phyloP scores from a whole-genome alignment of 1,140 invertebrate species.

The Pteromalus puparum region DNA sequence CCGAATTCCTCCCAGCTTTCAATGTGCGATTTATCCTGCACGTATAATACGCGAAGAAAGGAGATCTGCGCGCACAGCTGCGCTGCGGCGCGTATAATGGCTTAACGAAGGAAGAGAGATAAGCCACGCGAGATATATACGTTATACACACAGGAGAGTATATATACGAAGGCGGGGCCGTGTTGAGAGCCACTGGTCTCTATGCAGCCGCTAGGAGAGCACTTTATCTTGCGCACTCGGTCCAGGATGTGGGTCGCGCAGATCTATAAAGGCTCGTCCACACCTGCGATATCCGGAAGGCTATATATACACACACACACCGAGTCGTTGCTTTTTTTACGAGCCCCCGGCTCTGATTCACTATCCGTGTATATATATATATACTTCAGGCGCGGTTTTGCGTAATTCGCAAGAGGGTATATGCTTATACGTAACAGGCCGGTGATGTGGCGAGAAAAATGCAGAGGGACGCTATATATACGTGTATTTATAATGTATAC shows the following conservation, averaged over 20 bases:
- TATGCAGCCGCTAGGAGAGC: constrained; percentile 61
- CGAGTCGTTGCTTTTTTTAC: neutral
- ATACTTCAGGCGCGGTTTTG: constrained; percentile 34
- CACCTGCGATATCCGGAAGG: constrained; percentile 53
- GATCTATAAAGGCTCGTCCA: constrained; percentile 59
- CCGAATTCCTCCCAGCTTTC: neutral
- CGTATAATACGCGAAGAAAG: neutral
- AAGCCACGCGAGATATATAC: constrained; percentile 6
- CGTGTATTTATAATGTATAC: neutral
- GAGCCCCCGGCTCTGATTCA: no score
- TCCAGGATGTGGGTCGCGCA: constrained; percentile 68
- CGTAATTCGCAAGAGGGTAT: constrained; percentile 28
- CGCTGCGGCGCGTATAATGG: neutral
- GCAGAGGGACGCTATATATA: neutral
- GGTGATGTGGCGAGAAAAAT: neutral
- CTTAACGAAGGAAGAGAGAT: constrained; percentile 32
- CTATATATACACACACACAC: neutral
- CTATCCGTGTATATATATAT: no score
- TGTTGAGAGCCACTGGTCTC: constrained; percentile 65
- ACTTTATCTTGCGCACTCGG: constrained; percentile 63
- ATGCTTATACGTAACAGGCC: constrained; percentile 15
- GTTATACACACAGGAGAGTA: neutral
- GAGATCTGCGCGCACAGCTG: neutral
- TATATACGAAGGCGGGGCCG: constrained; percentile 63
- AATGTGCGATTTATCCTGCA: neutral